These are phyloP conservation scores for Oxygymnocypris stewartii DNA, from an alignment of 2,113 vertebrate species.

Conservation along the genomic window DNA sequence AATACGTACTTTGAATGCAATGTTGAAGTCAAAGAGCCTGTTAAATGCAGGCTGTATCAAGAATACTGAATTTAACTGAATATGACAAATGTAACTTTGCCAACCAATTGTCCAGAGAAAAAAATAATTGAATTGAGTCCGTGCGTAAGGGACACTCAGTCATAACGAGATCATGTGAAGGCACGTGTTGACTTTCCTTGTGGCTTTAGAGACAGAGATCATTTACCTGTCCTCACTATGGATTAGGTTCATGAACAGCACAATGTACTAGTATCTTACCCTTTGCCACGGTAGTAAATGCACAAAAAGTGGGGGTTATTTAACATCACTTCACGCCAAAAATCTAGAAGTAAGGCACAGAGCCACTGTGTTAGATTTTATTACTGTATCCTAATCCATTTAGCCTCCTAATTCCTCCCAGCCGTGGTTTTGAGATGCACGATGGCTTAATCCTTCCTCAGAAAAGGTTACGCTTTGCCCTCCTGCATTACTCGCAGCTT, in stretches of 20 bases:
- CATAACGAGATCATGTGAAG: neutral
- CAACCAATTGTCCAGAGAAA: neutral
- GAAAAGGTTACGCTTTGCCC: conserved; percentile 50
- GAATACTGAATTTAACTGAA: neutral
- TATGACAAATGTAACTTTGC: neutral
- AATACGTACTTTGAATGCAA: too few species aligned
- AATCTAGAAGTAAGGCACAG: conserved; percentile 34
- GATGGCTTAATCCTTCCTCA: conserved; percentile 66
- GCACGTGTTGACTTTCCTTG: neutral
- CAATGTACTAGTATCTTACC: neutral
- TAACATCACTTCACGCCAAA: neutral
- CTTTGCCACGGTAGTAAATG: neutral
- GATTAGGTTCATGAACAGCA: neutral
- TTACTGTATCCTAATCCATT: conserved; percentile 67
- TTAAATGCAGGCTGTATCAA: neutral
- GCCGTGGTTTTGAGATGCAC: conserved; percentile 33
- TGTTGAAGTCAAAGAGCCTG: too few species aligned
- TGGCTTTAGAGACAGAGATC: neutral
- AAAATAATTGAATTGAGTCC: neutral
- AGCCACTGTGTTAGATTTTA: conserved; percentile 48
- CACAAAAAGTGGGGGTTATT: neutral
- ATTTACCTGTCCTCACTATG: neutral
- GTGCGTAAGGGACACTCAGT: neutral
- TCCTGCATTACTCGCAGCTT: conserved; percentile 41
- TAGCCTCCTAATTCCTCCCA: conserved; percentile 59